Conservation (phyloP, 2,113 vertebrate genomes). For the Leptocoma aspasia region DNA sequence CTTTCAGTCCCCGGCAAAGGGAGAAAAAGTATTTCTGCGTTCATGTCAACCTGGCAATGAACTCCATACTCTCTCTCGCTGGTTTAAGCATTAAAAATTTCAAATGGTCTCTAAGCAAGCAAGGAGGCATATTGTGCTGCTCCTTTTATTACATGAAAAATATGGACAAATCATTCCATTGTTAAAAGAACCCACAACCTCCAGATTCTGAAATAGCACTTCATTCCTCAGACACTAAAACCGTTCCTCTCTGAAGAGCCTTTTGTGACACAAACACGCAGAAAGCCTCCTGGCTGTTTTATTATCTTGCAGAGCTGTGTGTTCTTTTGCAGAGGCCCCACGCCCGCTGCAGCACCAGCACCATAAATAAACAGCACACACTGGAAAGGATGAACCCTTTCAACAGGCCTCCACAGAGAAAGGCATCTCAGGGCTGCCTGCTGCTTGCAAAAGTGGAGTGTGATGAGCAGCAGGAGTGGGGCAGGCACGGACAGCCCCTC, state of each 20-base stretch:
- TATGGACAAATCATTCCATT: not conserved
- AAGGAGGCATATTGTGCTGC: not conserved
- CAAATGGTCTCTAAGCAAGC: not conserved
- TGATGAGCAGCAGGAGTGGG: not conserved
- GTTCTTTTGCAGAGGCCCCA: conserved; percentile 1
- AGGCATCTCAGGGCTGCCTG: not conserved
- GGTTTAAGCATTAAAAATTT: conserved; percentile 23
- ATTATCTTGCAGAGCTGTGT: not conserved
- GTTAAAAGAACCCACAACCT: not conserved
- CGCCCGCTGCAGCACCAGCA: not conserved
- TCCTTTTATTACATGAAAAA: not conserved
- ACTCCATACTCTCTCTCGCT: not conserved
- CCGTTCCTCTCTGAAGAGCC: not conserved
- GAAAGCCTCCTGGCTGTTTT: conserved; percentile 50
- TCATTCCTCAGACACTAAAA: conserved; percentile 5
- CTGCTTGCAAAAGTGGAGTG: not conserved
- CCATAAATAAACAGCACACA: conserved; percentile 47
- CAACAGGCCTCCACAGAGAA: not conserved
- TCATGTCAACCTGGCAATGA: not conserved
- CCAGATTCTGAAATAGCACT: conserved; percentile 12
- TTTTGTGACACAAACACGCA: not conserved
- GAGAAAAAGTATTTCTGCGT: not conserved
- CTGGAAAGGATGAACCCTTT: conserved; percentile 37
- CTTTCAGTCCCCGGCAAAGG: not conserved
- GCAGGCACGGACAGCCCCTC: not conserved